Conservation (phyloP, 2,113 vertebrate species). For the Hyaena hyaena region DNA sequence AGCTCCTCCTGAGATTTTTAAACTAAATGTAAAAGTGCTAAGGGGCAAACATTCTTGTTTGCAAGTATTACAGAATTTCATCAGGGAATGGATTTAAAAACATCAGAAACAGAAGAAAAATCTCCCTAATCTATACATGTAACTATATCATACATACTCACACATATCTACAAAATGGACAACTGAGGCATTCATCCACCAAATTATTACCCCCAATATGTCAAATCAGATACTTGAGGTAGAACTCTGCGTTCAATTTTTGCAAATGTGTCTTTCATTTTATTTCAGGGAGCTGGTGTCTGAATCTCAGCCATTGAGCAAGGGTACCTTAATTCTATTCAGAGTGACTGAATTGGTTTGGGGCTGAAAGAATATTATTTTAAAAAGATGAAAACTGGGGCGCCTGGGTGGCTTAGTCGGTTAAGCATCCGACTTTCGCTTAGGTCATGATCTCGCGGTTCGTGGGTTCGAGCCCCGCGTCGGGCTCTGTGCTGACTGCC, state of each 20-base stretch:
- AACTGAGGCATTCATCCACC: background rate
- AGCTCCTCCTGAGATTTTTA: background rate
- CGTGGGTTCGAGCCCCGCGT: too few species aligned
- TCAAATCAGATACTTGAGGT: background rate
- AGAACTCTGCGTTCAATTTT: background rate
- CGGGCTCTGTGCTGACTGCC: too few species aligned
- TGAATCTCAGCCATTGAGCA: slow-evolving; percentile 24
- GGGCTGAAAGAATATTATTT: background rate
- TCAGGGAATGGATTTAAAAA: background rate
- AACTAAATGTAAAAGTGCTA: slow-evolving; percentile 16
- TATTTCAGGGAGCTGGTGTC: background rate
- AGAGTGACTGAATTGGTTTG: background rate
- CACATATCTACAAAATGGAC: background rate
- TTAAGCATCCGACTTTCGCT: too few species aligned
- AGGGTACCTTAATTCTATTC: background rate
- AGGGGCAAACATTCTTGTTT: background rate
- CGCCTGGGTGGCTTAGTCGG: too few species aligned
- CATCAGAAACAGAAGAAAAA: background rate
- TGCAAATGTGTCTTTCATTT: background rate
- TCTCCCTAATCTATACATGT: too few species aligned
- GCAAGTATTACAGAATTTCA: slow-evolving; percentile 25
- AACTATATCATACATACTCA: background rate
- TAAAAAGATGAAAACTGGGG: background rate
- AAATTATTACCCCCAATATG: background rate
- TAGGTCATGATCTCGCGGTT: too few species aligned